These are phyloP conservation scores for Pedionomus torquatus DNA, from an alignment of 2,113 vertebrate genomes.

Conservation along the genomic window DNA sequence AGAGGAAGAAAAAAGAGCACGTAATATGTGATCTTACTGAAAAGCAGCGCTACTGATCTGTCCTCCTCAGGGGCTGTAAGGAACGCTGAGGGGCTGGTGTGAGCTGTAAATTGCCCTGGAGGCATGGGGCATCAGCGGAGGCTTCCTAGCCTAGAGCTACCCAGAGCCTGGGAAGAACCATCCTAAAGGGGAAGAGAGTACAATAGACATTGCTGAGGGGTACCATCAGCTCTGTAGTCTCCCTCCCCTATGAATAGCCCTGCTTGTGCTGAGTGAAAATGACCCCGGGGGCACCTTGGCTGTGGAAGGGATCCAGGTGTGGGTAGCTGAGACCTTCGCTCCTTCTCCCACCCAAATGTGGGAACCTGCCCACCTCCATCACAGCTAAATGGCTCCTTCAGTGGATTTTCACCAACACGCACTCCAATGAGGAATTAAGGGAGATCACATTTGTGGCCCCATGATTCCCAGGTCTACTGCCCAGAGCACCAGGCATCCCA, in stretches of 20 bases:
- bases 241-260: not conserved
- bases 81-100: not conserved
- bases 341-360: not conserved
- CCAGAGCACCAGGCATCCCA: fast-evolving
- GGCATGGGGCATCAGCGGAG: not conserved
- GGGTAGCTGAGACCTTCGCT: fast-evolving
- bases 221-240: not conserved
- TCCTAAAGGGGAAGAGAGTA: not conserved
- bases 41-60: not conserved
- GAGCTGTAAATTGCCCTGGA: not conserved
- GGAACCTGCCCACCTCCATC: not conserved
- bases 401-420: not conserved
- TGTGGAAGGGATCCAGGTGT: not conserved
- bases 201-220: not conserved
- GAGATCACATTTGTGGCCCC: not conserved
- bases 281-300: not conserved
- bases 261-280: not conserved
- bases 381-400: not conserved
- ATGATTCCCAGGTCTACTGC: fast-evolving
- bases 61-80: not conserved
- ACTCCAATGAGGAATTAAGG: too few species aligned
- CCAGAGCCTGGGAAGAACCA: not conserved
- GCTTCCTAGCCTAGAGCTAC: not conserved
- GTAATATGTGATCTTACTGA: constrained; percentile 13
- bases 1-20: not conserved